Evolutionary conservation across 2,888 invertebrate species (phyloP), one percentile per base, ranked within the genome.

Genomic region (Cacoxenus indagator): DNA sequence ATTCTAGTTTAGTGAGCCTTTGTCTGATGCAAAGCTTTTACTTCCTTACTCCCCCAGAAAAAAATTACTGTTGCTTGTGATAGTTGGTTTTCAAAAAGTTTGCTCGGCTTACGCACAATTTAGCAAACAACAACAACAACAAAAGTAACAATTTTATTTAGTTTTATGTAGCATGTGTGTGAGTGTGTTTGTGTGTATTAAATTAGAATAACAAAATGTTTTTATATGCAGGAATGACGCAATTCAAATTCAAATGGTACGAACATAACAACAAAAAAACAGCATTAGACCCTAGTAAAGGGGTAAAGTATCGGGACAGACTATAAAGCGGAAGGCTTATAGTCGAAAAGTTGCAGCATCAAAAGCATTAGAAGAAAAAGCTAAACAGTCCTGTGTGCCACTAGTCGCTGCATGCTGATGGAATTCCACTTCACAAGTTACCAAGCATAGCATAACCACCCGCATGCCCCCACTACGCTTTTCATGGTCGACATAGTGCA

Each of bases 41-140:
- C 82, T 79, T 79, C 73, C 76, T 74, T 76, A 74, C 77, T 77
- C 81, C 79, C 77, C 73, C 79, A 74, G 78, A 82, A 78, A 82
- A 64, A 78, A 82, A 81, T 68, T 57, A 45, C 61, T 67, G 54
- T 43, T 46, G 43, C n/a, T 31, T 55, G 57, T 65, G 37, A 54
- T 54, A 46, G 54, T 46, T 64, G 64, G 62, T 68, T 67, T 54
- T 37, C 26, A n/a, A 55, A 55, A 55, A 55, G 26, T 68, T 72
- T 75, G 70, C 70, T 69, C 19, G 72, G 83, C 80, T 80, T 80
- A 80, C 80, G 80, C 80, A 80, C 80, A 83, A 80, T 83, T 80
- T 80, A 81, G 83, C 80, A 80, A 81, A 79, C 83, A 81, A 82
- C 79, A 55, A 55, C 22, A 22, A 26, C 14, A 61, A 64, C 31